Percentiles rank a stretch among this genome's conserved stretches.
Conservation (phyloP, 1,140 invertebrate genomes). For the Octopus bimaculoides region DNA sequence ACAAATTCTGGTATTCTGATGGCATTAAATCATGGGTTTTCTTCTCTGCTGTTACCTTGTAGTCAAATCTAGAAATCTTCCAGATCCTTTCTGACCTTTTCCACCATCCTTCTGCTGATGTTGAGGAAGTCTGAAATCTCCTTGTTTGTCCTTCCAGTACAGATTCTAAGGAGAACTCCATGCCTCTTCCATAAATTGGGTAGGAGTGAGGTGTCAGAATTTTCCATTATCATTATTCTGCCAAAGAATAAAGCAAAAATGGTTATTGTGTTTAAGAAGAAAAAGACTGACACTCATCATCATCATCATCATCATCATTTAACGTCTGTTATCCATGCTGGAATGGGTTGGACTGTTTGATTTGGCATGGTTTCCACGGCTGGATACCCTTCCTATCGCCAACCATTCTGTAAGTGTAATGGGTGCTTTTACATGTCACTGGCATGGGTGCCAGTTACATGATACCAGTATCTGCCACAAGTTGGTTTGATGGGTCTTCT, state of each 20-base stretch:
- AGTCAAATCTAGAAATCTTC: not conserved
- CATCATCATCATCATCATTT: no score
- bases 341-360: no score
- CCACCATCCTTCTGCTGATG: not conserved
- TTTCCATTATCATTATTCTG: not conserved
- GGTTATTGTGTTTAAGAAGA: not conserved
- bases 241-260: not conserved
- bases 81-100: not conserved
- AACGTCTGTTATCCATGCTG: no score
- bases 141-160: not conserved
- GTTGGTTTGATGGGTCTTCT: no score
- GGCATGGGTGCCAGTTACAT: no score
- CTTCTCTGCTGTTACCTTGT: not conserved
- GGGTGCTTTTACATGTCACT: no score
- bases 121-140: not conserved
- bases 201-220: not conserved
- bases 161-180: not conserved
- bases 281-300: not conserved
- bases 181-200: not conserved
- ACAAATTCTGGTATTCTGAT: not conserved
- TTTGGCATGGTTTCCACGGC: no score
- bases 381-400: no score
- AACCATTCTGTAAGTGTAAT: no score
- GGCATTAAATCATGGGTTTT: not conserved
- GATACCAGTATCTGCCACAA: no score